Base-by-base conservation (phyloP, 2,113 vertebrate species). In the Chionis minor region DNA sequence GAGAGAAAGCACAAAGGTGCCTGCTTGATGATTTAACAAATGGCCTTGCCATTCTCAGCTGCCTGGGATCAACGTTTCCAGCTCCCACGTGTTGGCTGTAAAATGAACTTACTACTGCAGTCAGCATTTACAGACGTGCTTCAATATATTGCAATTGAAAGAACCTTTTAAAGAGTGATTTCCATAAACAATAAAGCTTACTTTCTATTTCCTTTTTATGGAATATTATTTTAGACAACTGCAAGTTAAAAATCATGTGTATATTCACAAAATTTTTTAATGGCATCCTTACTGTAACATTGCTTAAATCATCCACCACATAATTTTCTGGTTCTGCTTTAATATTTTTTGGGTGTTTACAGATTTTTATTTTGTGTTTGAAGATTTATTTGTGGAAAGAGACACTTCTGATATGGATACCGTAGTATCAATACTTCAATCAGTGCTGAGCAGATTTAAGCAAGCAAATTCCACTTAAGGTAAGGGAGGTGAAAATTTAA, bases 41-140 rank as follows among this genome's bases (percentile, higher is more conserved):
- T 42, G 35, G 4, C 0, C 0, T 33, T 96, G 40, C 56, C 70
- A 38, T 69, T 80, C 79, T 91, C 52, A 75, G 58, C 70, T 95
- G 49, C 54, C 55, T 69, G 45, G 61, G 45, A 91, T 79, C 93
- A 62, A 81, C 67, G 33, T 12, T 94, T 92, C 16, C 45, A 66
- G 51, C 77, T 89, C 54, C 82, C 33, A 54, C 42, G 7, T 35
- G 12, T 9, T 66, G 65, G 33, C 33, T 91, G 44, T 89, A 94
- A 94, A 95, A 87, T 72, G 62, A 92, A 87, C 56, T 87, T 84
- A 81, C 33, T 77, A 51, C 38, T 92, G 66, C 44, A 94, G 92
- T 87, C 89, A 89, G 80, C 78, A 79, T 87, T 87, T 87, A 51
- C 42, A 90, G 74, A 86, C 22, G 7, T 65, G 49, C 70, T 73